phyloP scores from a whole-genome alignment of 2,888 invertebrate genomes.

The Troides oblongomaculatus region DNA sequence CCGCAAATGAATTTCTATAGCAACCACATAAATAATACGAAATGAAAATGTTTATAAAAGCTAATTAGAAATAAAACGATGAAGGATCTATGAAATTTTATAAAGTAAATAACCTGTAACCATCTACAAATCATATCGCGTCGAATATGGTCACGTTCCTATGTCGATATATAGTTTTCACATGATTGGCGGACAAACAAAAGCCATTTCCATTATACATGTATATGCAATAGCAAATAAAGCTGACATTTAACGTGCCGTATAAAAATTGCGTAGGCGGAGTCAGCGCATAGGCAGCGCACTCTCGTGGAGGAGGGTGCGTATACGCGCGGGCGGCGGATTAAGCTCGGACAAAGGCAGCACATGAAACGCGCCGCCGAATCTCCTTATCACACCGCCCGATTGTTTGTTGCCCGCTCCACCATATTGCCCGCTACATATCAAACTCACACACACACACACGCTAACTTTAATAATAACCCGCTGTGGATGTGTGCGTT shows the following conservation, averaged over 20 bases:
- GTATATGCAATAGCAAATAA: background rate
- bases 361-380: conserved; percentile 73
- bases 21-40: too few relatives aligned
- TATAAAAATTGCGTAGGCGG: conserved; percentile 4
- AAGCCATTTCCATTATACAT: too few relatives aligned
- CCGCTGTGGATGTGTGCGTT: background rate
- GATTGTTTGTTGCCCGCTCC: conserved; percentile 68
- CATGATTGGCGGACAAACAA: too few relatives aligned
- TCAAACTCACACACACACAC: conserved; percentile 57
- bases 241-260: background rate
- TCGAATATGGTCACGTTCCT: too few relatives aligned
- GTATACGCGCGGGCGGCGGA: conserved; percentile 55
- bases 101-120: too few relatives aligned
- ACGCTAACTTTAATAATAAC: conserved; percentile 19
- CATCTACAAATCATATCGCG: too few relatives aligned
- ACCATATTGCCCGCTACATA: conserved; percentile 69
- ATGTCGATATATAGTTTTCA: too few relatives aligned
- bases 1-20: too few relatives aligned
- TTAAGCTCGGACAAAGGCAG: conserved; percentile 70
- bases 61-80: too few relatives aligned
- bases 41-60: too few relatives aligned
- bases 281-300: background rate
- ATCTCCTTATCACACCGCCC: conserved; percentile 70
- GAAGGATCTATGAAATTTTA: too few relatives aligned
- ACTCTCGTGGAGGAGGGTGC: background rate